A percentile compares a stretch with the other conserved stretches of the same genome.
Evolutionary conservation across 2,797 vertebrate genomes (phyloP).

Genomic region (Lithobates sylvaticus): DNA sequence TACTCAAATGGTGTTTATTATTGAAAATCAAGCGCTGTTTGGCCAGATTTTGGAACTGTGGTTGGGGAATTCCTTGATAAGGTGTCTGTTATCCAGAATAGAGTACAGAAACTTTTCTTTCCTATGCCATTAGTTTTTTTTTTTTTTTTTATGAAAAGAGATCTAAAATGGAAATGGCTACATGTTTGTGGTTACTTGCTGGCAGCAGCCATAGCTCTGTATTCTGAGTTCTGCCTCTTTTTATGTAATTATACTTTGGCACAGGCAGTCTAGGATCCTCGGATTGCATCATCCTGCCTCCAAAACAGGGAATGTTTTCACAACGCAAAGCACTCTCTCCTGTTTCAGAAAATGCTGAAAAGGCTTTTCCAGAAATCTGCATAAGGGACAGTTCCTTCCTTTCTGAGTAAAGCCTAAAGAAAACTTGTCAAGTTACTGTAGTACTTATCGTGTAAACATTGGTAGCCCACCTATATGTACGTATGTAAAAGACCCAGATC

Average conservation of each 20-base stretch:
- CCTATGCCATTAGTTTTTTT: neutral
- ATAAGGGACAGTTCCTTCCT: neutral
- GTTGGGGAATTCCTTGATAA: neutral
- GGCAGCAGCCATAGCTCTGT: slow-evolving; percentile 10
- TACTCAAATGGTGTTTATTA: no score
- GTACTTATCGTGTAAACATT: no score
- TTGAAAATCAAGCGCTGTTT: neutral
- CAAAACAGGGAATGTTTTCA: slow-evolving; percentile 29
- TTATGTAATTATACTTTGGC: slow-evolving; percentile 42
- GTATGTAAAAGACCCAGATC: no score
- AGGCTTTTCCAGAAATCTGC: no score
- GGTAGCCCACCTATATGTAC: no score
- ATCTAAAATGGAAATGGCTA: slow-evolving; percentile 46
- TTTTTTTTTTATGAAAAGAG: slow-evolving; percentile 5
- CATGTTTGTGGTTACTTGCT: slow-evolving; percentile 34
- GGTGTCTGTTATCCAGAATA: no score
- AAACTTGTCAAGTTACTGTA: no score
- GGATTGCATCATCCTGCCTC: slow-evolving; percentile 34
- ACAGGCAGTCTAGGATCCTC: neutral
- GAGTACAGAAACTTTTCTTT: neutral
- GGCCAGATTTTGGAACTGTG: neutral
- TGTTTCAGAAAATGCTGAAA: neutral
- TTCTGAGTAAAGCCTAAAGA: neutral
- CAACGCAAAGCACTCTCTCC: neutral
- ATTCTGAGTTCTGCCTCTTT: slow-evolving; percentile 32